These are phyloP conservation scores for Hydriomena furcata DNA, from an alignment of 2,888 invertebrate genomes.

Conservation along the genomic window DNA sequence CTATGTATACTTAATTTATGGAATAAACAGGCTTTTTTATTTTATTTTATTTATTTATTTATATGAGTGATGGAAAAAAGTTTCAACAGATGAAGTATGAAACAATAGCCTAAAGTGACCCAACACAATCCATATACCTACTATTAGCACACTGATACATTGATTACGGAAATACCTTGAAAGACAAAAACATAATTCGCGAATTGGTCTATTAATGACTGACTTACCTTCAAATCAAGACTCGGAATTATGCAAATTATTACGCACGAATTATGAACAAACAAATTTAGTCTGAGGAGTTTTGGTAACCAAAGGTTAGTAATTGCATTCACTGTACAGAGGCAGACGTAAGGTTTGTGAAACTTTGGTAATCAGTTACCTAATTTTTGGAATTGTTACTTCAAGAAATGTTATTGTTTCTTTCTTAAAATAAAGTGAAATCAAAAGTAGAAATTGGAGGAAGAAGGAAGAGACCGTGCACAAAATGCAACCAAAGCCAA, in stretches of 20 bases:
- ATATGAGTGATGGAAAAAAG: too few relatives aligned
- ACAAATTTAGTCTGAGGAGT: conserved; percentile 31
- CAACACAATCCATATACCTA: too few relatives aligned
- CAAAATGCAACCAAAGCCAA: too few relatives aligned
- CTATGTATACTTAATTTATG: too few relatives aligned
- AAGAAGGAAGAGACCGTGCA: too few relatives aligned
- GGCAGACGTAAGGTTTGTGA: neutral
- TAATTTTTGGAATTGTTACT: neutral
- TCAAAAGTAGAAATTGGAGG: too few relatives aligned
- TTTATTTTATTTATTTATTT: too few relatives aligned
- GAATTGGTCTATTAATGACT: conserved; percentile 1
- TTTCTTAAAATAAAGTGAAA: too few relatives aligned
- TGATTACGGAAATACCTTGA: neutral
- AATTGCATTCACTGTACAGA: neutral
- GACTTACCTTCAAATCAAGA: conserved; percentile 42
- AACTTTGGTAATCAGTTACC: neutral
- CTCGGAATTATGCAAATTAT: conserved; percentile 56
- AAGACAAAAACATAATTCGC: neutral
- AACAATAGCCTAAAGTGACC: too few relatives aligned
- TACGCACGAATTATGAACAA: conserved; percentile 42
- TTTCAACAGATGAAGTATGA: too few relatives aligned
- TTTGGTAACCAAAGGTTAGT: conserved; percentile 28
- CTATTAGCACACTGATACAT: neutral
- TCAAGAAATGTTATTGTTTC: too few relatives aligned
- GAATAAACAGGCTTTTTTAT: too few relatives aligned